These are phyloP conservation scores for Ardeotis arabs DNA, from an alignment of 2,113 vertebrate species.

Conservation along the genomic window DNA sequence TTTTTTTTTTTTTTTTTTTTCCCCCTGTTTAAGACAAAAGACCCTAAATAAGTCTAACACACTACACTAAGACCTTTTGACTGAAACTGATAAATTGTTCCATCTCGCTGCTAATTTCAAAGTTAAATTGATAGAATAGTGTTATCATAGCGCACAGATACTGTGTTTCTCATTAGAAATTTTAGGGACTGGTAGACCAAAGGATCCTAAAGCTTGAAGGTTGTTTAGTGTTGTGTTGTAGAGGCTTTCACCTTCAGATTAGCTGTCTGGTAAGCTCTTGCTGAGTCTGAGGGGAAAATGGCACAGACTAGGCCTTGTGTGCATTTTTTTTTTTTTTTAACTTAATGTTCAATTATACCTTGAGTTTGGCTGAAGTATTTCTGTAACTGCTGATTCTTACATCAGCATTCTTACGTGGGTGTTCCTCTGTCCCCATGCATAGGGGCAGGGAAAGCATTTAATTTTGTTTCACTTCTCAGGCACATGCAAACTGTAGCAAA, in stretches of 20 bases:
- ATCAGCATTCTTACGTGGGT: background rate
- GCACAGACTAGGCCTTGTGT: background rate
- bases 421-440: background rate
- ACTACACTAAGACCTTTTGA: background rate
- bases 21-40: background rate
- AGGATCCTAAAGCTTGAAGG: background rate
- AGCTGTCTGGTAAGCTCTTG: background rate
- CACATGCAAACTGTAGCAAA: background rate
- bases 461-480: slow-evolving; percentile 8
- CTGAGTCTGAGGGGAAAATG: background rate
- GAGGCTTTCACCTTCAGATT: slow-evolving; percentile 30
- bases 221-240: background rate
- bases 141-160: background rate
- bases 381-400: slow-evolving; percentile 9
- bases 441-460: slow-evolving; percentile 1
- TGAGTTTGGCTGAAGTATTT: background rate
- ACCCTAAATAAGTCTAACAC: background rate
- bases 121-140: background rate
- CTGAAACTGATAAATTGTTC: background rate
- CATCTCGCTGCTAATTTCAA: background rate
- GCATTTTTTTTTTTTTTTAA: background rate
- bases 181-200: background rate
- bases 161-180: background rate
- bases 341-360: background rate
- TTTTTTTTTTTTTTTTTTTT: background rate